phyloP scores from a whole-genome alignment of 1,140 invertebrate genomes.

The Asbolus verrucosus region DNA sequence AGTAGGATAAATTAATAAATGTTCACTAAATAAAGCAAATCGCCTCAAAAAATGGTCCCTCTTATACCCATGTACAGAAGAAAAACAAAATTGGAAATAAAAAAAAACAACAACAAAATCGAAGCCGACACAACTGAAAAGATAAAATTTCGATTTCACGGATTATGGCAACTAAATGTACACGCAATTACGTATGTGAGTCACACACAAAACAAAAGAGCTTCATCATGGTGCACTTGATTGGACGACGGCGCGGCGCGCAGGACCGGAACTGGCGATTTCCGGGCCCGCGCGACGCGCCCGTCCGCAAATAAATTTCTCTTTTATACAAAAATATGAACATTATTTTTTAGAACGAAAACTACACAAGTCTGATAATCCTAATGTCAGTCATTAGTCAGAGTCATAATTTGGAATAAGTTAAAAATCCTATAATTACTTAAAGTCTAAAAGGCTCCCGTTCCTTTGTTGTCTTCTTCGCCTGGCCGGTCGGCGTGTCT shows the following conservation, averaged over 20 bases:
- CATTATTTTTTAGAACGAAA: slow-evolving; percentile 59
- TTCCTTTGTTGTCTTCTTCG: slow-evolving; percentile 71
- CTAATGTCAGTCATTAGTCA: slow-evolving; percentile 63
- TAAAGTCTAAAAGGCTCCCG: slow-evolving; percentile 77
- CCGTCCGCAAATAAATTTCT: slow-evolving; percentile 56
- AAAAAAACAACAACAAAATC: slow-evolving; percentile 47
- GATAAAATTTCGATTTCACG: slow-evolving; percentile 29
- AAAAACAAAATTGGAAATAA: slow-evolving; percentile 50
- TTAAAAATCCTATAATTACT: slow-evolving; percentile 59
- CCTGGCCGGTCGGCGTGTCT: slow-evolving; percentile 69
- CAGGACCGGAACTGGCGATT: slow-evolving; percentile 61
- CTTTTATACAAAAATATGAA: slow-evolving; percentile 63
- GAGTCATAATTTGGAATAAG: slow-evolving; percentile 56
- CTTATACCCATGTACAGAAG: slow-evolving; percentile 56
- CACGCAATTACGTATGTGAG: slow-evolving; percentile 40
- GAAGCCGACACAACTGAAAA: no score
- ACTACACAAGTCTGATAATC: slow-evolving; percentile 53
- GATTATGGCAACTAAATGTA: slow-evolving; percentile 37
- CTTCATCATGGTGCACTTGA: slow-evolving; percentile 45
- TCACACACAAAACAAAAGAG: slow-evolving; percentile 43
- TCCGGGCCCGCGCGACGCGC: slow-evolving; percentile 16
- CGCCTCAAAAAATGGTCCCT: slow-evolving; percentile 58
- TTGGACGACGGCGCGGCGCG: slow-evolving; percentile 38
- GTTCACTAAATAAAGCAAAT: slow-evolving; percentile 38
- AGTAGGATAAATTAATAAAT: slow-evolving; percentile 58